Percentiles rank a stretch among this genome's conserved stretches.
Evolutionary conservation across 2,888 invertebrate genomes (phyloP).

Genomic region (Perizoma affinitatum): DNA sequence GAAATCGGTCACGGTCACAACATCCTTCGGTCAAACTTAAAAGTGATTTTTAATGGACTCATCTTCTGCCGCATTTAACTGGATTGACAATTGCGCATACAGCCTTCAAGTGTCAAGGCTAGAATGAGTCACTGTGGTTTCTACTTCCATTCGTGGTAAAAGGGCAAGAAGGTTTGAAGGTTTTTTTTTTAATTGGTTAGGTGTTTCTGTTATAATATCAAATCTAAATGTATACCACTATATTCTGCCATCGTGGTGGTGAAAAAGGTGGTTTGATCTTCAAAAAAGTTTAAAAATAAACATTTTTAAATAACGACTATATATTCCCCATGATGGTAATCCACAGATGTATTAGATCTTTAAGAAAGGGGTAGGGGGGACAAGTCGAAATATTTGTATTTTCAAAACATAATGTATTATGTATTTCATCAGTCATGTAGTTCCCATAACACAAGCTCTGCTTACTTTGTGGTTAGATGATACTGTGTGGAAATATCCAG

Average conservation of each 20-base stretch:
- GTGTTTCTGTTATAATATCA: neutral
- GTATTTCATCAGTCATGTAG: too few species aligned
- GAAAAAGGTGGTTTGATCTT: slow-evolving; percentile 11
- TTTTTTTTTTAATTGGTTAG: slow-evolving; percentile 19
- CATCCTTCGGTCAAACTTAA: slow-evolving; percentile 15
- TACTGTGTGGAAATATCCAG: too few species aligned
- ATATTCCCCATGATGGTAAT: too few species aligned
- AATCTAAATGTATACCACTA: too few species aligned
- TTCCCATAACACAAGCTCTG: too few species aligned
- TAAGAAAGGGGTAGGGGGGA: neutral
- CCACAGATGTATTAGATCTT: too few species aligned
- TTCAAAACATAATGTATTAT: too few species aligned
- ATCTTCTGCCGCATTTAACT: slow-evolving; percentile 10
- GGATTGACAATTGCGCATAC: slow-evolving; percentile 12
- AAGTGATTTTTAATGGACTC: slow-evolving; percentile 25
- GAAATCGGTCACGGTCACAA: slow-evolving; percentile 22
- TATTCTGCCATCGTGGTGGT: too few species aligned
- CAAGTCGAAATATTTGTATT: neutral
- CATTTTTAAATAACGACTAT: too few species aligned
- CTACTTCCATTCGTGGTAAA: slow-evolving; percentile 17
- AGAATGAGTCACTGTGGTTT: slow-evolving; percentile 25
- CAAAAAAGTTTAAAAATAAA: too few species aligned
- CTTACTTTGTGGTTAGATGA: too few species aligned
- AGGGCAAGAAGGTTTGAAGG: slow-evolving; percentile 13
- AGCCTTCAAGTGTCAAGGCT: slow-evolving; percentile 28